A percentile compares a stretch with the other conserved stretches of the same genome.
phyloP scores from a whole-genome alignment of 2,797 vertebrate species.

The Varecia variegata region DNA sequence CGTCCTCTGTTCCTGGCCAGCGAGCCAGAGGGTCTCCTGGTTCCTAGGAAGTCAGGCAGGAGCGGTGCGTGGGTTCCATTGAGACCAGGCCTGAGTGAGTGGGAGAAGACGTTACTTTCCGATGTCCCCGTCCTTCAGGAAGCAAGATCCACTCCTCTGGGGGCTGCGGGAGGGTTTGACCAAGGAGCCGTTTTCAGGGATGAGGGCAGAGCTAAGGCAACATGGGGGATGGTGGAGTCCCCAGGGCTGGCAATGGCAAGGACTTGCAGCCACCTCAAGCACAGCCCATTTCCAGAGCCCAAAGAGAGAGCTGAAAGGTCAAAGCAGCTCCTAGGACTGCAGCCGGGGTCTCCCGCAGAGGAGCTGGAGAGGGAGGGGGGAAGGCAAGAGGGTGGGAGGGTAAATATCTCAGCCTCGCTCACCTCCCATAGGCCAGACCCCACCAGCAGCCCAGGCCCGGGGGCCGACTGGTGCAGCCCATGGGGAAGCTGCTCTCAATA shows the following conservation, averaged over 20 bases:
- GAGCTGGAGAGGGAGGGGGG: neutral
- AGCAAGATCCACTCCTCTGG: neutral
- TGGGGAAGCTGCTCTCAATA: neutral
- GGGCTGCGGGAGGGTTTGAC: neutral
- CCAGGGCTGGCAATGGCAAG: neutral
- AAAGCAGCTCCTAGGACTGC: neutral
- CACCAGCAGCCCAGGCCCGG: fast-evolving
- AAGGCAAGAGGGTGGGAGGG: fast-evolving
- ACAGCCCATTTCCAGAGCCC: neutral
- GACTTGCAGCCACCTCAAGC: neutral
- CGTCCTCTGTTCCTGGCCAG: neutral
- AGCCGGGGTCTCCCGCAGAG: neutral
- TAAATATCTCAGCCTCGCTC: neutral
- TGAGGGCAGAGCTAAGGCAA: neutral
- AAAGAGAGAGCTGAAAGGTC: neutral
- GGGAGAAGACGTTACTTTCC: neutral
- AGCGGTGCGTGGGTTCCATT: neutral
- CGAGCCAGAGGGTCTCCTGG: neutral
- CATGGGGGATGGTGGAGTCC: neutral
- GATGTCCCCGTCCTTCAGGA: neutral
- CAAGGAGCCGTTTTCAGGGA: neutral
- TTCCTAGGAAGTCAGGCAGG: neutral
- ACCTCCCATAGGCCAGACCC: neutral
- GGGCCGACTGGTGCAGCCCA: neutral
- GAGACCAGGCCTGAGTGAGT: neutral